phyloP scores from a whole-genome alignment of 2,113 vertebrate species.

The Oriolus oriolus region DNA sequence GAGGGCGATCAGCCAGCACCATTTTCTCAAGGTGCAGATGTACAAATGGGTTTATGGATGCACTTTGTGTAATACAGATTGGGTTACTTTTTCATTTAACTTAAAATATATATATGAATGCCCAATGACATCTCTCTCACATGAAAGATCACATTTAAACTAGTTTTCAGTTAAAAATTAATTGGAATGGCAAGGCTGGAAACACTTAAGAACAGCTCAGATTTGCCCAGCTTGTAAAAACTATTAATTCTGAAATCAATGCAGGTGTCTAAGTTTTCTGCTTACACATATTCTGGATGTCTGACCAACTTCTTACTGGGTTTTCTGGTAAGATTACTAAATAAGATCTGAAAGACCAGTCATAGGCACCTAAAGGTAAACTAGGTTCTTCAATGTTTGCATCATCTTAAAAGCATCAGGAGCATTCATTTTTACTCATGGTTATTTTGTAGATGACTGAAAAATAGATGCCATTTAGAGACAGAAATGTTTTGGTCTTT shows the following conservation, averaged over 20 bases:
- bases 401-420: neutral
- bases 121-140: neutral
- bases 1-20: fast-evolving
- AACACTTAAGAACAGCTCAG: neutral
- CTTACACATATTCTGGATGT: neutral
- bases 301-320: neutral
- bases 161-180: neutral
- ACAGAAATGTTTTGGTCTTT: neutral
- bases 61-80: neutral
- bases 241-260: neutral
- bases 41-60: neutral
- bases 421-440: neutral
- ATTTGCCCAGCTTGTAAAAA: neutral
- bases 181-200: neutral
- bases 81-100: neutral
- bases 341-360: neutral
- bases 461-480: neutral
- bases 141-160: neutral
- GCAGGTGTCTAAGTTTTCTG: neutral
- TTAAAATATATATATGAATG: neutral
- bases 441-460: neutral
- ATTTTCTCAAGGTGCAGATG: neutral
- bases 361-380: neutral
- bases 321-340: neutral
- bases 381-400: neutral